A percentile compares a stretch with the other conserved stretches of the same genome.
These are phyloP conservation scores for Sander lucioperca DNA, from an alignment of 2,113 vertebrate species.

Conservation along the genomic window DNA sequence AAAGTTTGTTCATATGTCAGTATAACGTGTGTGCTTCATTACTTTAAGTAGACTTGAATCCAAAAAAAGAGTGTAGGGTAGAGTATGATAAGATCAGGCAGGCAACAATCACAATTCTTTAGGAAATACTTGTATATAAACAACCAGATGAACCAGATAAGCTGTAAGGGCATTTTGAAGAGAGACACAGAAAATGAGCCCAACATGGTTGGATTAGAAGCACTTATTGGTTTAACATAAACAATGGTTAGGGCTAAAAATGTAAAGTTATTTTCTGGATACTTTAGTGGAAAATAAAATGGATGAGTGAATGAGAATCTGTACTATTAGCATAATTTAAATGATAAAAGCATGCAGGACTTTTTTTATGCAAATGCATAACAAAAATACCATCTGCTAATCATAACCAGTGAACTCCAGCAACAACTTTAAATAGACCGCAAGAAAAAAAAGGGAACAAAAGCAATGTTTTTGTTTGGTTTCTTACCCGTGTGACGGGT, in stretches of 20 bases:
- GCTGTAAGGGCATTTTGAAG: background rate
- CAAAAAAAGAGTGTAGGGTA: constrained; percentile 5
- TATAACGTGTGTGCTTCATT: background rate
- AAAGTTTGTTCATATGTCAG: background rate
- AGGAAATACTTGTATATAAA: constrained; percentile 45
- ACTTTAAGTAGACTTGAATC: constrained; percentile 6
- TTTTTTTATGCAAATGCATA: constrained; percentile 28
- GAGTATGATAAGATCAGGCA: constrained; percentile 40
- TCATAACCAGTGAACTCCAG: constrained; percentile 4
- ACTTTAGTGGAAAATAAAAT: constrained; percentile 50
- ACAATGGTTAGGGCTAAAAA: background rate
- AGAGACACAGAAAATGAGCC: background rate
- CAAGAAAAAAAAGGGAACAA: background rate
- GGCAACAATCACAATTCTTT: constrained; percentile 9
- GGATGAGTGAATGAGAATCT: constrained; percentile 31
- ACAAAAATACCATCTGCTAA: constrained; percentile 14
- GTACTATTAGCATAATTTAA: constrained; percentile 29
- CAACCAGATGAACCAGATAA: constrained; percentile 43
- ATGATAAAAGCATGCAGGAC: constrained; percentile 17
- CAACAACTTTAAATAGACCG: background rate
- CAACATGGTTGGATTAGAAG: background rate
- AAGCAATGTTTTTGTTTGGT: background rate
- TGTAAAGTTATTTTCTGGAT: constrained; percentile 43
- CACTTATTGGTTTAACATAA: constrained; percentile 4
- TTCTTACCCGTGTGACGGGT: constrained; percentile 86